phyloP scores from a whole-genome alignment of 2,888 invertebrate genomes.

The Eilema griseolum region DNA sequence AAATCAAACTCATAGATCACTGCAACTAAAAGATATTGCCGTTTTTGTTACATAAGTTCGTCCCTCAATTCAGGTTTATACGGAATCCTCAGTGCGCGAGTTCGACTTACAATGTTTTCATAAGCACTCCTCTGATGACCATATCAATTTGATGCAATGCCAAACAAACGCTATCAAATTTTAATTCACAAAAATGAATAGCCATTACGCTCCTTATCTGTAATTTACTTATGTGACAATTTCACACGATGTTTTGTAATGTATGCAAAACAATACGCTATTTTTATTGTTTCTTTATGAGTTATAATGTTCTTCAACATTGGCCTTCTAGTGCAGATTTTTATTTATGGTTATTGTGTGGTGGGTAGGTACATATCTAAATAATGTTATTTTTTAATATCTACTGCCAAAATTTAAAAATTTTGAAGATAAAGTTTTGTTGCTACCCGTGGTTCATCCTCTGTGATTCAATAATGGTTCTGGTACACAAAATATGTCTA shows the following conservation, averaged over 20 bases:
- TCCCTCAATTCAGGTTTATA: too few species aligned
- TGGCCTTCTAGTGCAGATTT: not conserved
- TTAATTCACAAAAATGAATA: not conserved
- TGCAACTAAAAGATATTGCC: too few species aligned
- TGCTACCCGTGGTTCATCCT: not conserved
- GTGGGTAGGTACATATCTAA: not conserved
- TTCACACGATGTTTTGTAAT: constrained; percentile 7
- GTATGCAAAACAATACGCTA: not conserved
- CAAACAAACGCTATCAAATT: not conserved
- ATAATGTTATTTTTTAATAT: too few species aligned
- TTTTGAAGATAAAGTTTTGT: not conserved
- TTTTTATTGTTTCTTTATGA: not conserved
- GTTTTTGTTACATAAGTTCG: too few species aligned
- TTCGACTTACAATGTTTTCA: too few species aligned
- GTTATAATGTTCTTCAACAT: not conserved
- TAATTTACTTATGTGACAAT: constrained; percentile 6
- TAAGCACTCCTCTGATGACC: not conserved
- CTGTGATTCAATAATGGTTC: not conserved
- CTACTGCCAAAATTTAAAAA: not conserved
- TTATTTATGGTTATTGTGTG: not conserved
- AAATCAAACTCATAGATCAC: too few species aligned
- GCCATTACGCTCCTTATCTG: not conserved
- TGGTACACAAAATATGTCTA: not conserved
- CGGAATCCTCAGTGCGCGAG: too few species aligned
- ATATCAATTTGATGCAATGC: not conserved